Evolutionary conservation across 2,797 vertebrate species (phyloP), one percentile per base, ranked within the genome.

Genomic region (Malacoraja senta): DNA sequence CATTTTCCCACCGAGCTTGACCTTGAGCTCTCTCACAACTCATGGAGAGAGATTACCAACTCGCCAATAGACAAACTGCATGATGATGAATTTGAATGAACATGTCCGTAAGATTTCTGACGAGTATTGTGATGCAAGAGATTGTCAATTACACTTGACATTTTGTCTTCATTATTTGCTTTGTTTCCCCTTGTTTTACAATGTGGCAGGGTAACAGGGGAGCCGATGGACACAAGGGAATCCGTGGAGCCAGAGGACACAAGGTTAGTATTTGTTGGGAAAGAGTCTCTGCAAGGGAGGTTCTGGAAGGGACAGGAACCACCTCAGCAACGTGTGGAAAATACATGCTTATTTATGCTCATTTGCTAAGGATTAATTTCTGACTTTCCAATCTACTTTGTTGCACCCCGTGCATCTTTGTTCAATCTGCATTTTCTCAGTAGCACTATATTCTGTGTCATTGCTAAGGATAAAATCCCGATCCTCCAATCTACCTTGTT

Each of bases 181-280:
- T 29, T 86, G 84, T 1, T 88, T 88, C 26, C n/a, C 26, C 44
- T 93, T 94, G 63, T n/a, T 65, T 24, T 93, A 1, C 53, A 8
- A 38, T 35, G 83, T 94, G 96, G 93, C 96, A 98, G 98, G 98
- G 98, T 68, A 95, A 95, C 93, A 96, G 96, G 94, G 98, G 98
- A 95, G 93, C 95, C 0, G 97, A 97, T 68, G 98, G 98, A 93
- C 96, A 94, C 0, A 95, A 93, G 19, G 98, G 98, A 93, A 95
- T 94, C 77, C 94, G 95, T 61, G 98, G 98, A 95, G 94, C 95
- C 0, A 96, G 96, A 94, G 98, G 98, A 93, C 96, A 94, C 81
- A 96, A 96, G 97, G 98, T 98, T 68, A 68, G 93, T 93, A 68
- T 17, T n/a, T 65, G 17, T 74, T 74, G 12, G 19, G 38, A 91